Evolutionary conservation across 2,888 invertebrate genomes (phyloP).

Genomic region (Ecliptopera silaceata): DNA sequence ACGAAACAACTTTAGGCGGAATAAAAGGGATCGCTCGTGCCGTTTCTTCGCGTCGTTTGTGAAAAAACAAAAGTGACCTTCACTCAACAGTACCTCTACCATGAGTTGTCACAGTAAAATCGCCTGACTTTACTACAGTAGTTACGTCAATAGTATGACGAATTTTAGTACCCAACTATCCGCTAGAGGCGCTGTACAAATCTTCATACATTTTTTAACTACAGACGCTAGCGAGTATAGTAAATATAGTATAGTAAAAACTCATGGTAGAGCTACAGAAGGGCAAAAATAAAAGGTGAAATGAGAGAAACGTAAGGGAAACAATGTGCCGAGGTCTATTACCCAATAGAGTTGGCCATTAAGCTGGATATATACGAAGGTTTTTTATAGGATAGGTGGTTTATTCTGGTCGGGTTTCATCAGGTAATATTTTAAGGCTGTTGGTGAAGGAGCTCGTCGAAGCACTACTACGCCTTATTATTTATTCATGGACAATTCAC

Average conservation of each 20-base stretch:
- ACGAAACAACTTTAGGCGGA: conserved; percentile 2
- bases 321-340: conserved; percentile 20
- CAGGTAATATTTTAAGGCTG: no score
- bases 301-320: conserved; percentile 21
- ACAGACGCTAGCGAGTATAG: no score
- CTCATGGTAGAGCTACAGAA: not conserved
- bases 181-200: no score
- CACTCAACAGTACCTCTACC: not conserved
- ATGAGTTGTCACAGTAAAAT: no score
- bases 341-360: conserved; percentile 6
- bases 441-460: not conserved
- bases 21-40: not conserved
- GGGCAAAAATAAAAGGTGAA: conserved; percentile 18
- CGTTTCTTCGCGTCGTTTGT: conserved; percentile 5
- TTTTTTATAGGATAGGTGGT: not conserved
- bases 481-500: no score
- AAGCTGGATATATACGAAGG: conserved; percentile 8
- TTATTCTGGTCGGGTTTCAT: not conserved
- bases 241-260: no score
- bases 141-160: no score
- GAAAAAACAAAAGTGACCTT: conserved; percentile 28
- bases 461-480: no score
- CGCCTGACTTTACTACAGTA: no score
- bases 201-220: no score
- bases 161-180: no score